A percentile compares a stretch with the other conserved stretches of the same genome.
Conservation (phyloP, 2,888 invertebrate genomes). For the Lymantria monacha region DNA sequence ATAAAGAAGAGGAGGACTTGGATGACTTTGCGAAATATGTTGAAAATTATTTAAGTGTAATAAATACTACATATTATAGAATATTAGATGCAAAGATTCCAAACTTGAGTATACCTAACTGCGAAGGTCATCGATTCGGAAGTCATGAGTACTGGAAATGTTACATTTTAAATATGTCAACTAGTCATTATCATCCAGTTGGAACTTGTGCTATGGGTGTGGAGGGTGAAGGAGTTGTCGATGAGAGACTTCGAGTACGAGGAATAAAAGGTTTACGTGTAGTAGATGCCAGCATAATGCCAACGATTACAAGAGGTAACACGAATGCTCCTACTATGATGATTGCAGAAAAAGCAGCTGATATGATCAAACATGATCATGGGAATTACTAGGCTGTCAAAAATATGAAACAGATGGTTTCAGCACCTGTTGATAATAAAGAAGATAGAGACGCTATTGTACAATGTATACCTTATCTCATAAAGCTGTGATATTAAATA, state of each 20-base stretch:
- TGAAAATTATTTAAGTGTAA: constrained; percentile 37
- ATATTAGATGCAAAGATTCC: constrained; percentile 32
- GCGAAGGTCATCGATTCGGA: constrained; percentile 27
- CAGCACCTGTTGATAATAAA: too few species aligned
- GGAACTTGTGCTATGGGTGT: constrained; percentile 59
- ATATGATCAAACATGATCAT: constrained; percentile 90
- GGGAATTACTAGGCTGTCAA: constrained; percentile 26
- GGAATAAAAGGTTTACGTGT: constrained; percentile 84
- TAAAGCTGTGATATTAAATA: too few species aligned
- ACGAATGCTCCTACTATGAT: constrained; percentile 92
- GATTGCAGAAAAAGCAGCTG: constrained; percentile 92
- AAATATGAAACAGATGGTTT: background rate
- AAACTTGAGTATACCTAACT: constrained; percentile 32
- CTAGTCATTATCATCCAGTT: constrained; percentile 81
- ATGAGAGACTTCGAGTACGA: constrained; percentile 59
- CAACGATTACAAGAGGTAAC: constrained; percentile 88
- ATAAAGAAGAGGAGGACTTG: constrained; percentile 38
- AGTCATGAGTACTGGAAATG: constrained; percentile 54
- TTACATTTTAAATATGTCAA: constrained; percentile 55
- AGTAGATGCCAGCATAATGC: constrained; percentile 93
- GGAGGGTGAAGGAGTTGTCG: constrained; percentile 46
- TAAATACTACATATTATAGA: constrained; percentile 43
- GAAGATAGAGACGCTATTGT: too few species aligned
- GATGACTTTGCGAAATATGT: constrained; percentile 35
- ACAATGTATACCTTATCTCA: too few species aligned